Base-by-base conservation (phyloP, 1,140 invertebrate species). In the Arion vulgaris region DNA sequence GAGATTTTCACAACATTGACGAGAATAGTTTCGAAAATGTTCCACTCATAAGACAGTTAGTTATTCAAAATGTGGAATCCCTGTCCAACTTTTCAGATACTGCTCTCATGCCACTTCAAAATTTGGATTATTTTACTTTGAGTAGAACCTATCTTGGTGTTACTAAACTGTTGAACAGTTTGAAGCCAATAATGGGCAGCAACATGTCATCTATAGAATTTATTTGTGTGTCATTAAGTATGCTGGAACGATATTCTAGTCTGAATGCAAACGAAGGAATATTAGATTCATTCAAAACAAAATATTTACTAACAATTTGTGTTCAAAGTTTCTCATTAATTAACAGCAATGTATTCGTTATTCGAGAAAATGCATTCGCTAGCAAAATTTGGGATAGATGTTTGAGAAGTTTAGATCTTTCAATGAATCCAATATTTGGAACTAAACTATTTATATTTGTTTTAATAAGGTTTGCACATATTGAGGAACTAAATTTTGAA, bases 271-370 rank as follows among this genome's bases (percentile, higher is more conserved):
- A 53, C 9, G 41, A 45, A 19, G 73, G 73, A 45, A 75, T 75
- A 26, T 17, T 75, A 32, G 36, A 45, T 51, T 34, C 39, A 19
- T n/a, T 28, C 1, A 51, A 53, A 26, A 49, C 45, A n/a, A 45
- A 51, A 26, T 75, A 75, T 51, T 51, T 75, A 49, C 28, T 28
- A 28, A 9, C 32, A 34, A 75, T 75, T 17, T 75, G 73, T 34
- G 39, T 75, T 17, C 51, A 45, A 17, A 1, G 19, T 5, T 28
- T 75, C 45, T 49, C 45, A 5, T n/a, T 51, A 2, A 9, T 28
- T n/a, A 51, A 51, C n/a, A 19, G 45, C 34, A 17, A 51, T 5
- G 36, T 75, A 26, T 75, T 75, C 41, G 17, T 49, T 45, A 51
- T 75, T 53, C 7, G 7, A 34, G 13, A 41, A 51, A 34, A 75